A percentile compares a stretch with the other conserved stretches of the same genome.
These are phyloP conservation scores for Carollia perspicillata DNA, from an alignment of 2,113 vertebrate species.

Conservation along the genomic window DNA sequence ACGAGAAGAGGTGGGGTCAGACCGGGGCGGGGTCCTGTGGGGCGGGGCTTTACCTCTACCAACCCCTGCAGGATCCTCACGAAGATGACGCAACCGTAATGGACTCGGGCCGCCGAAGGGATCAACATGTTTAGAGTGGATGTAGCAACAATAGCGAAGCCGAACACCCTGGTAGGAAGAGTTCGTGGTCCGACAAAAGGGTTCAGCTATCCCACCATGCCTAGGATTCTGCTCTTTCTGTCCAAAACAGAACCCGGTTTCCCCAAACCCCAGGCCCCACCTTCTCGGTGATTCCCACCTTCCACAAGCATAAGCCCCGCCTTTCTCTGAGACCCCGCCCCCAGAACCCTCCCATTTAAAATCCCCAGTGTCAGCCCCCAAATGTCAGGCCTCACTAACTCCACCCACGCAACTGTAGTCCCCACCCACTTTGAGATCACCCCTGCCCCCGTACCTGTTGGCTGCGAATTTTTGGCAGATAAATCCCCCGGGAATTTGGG, in stretches of 20 bases:
- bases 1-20: not conserved
- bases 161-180: slow-evolving; percentile 87
- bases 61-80: slow-evolving; percentile 92
- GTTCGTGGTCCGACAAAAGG: not conserved
- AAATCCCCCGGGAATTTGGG: slow-evolving; percentile 94
- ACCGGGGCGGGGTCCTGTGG: fast-evolving
- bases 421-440: not conserved
- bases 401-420: not conserved
- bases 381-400: not conserved
- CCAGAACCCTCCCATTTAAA: not conserved
- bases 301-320: not conserved
- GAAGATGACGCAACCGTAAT: slow-evolving; percentile 91
- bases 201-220: not conserved
- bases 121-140: slow-evolving; percentile 93
- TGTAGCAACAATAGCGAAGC: slow-evolving; percentile 93
- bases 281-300: not conserved
- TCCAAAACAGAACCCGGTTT: not conserved
- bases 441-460: slow-evolving; percentile 85
- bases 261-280: not conserved
- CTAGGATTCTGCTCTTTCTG: not conserved
- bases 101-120: slow-evolving; percentile 88
- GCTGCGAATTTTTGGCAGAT: slow-evolving; percentile 95
- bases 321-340: not conserved
- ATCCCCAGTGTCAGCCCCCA: not conserved
- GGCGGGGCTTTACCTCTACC: slow-evolving; percentile 87